Evolutionary conservation across 2,113 vertebrate genomes (phyloP).

Genomic region (Philantomba maxwellii): DNA sequence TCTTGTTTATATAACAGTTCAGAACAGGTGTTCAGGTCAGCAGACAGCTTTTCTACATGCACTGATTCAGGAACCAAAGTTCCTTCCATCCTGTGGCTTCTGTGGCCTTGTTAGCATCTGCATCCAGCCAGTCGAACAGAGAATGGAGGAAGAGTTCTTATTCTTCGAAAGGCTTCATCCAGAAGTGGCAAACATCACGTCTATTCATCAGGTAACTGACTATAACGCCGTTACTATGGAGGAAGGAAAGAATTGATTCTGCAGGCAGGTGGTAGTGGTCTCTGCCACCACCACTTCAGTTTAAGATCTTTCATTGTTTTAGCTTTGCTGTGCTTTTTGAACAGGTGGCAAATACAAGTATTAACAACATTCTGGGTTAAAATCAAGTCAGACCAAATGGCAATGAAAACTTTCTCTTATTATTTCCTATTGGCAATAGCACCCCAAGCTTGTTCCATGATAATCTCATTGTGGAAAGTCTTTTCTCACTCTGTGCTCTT

Average conservation of each 20-base stretch:
- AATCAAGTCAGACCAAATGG: neutral
- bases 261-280: neutral
- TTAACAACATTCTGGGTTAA: neutral
- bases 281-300: neutral
- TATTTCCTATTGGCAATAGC: neutral
- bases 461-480: neutral
- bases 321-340: neutral
- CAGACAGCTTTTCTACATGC: neutral
- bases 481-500: neutral
- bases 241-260: neutral
- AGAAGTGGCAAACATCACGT: neutral
- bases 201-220: neutral
- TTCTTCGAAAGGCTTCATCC: neutral
- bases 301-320: neutral
- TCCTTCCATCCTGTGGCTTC: neutral
- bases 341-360: neutral
- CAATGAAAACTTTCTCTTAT: neutral
- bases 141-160: neutral
- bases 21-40: neutral
- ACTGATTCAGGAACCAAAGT: neutral
- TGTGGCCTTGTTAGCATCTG: neutral
- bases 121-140: neutral
- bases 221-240: neutral
- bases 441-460: neutral
- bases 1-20: constrained; percentile 10